Evolutionary conservation across 1,140 invertebrate species (phyloP).

Genomic region (Megalopta genalis): DNA sequence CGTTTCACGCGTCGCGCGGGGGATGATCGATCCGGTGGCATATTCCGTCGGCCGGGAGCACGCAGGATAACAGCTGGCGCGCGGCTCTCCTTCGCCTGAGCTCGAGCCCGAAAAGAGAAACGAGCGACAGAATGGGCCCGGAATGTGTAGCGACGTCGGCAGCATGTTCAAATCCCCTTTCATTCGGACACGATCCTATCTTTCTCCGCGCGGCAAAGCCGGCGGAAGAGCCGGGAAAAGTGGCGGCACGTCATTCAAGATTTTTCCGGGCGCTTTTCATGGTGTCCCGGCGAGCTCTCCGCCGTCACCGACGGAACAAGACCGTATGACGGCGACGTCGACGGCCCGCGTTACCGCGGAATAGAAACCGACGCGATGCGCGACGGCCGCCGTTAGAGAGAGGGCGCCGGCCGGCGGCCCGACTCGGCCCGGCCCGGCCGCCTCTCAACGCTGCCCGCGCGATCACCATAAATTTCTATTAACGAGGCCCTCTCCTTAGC

Average conservation of each 20-base stretch:
- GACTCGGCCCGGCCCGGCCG: too few species aligned
- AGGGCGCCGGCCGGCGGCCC: too few species aligned
- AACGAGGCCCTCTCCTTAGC: slow-evolving; percentile 52
- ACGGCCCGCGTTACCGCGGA: slow-evolving; percentile 48
- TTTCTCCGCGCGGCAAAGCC: neutral
- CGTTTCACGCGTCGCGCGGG: neutral
- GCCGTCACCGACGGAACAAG: slow-evolving; percentile 22
- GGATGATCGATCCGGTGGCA: neutral
- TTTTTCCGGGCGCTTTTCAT: slow-evolving; percentile 26
- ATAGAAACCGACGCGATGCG: slow-evolving; percentile 20
- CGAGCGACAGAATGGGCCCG: neutral
- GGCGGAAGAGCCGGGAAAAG: neutral
- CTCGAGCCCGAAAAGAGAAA: neutral
- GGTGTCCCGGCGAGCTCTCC: neutral
- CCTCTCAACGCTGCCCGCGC: slow-evolving; percentile 42
- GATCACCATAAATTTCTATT: slow-evolving; percentile 65
- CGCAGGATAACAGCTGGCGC: neutral
- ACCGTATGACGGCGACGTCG: slow-evolving; percentile 31
- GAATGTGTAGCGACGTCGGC: neutral
- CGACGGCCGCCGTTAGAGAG: too few species aligned
- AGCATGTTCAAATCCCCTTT: slow-evolving; percentile 24
- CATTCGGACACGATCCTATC: slow-evolving; percentile 23
- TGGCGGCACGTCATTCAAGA: slow-evolving; percentile 25
- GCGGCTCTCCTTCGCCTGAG: neutral
- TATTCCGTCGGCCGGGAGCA: slow-evolving; percentile 5